A percentile compares a stretch with the other conserved stretches of the same genome.
phyloP scores from a whole-genome alignment of 2,113 vertebrate genomes.

The Cettia cetti region DNA sequence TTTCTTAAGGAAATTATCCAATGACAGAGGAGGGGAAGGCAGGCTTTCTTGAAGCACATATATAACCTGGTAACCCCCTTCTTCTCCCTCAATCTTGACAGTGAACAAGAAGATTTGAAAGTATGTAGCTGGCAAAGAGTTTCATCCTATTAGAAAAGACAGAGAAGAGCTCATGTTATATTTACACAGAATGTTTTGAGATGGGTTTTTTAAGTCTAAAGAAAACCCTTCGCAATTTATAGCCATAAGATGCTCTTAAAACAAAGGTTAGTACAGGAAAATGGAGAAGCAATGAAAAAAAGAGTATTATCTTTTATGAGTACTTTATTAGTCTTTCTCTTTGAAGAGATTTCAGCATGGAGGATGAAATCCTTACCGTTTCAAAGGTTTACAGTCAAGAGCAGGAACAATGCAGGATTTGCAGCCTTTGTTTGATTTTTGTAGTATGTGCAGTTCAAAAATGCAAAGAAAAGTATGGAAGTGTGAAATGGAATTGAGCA shows the following conservation, averaged over 20 bases:
- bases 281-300: not conserved
- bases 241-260: not conserved
- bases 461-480: not conserved
- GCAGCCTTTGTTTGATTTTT: not conserved
- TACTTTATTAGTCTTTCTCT: not conserved
- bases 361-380: not conserved
- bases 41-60: not conserved
- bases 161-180: not conserved
- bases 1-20: not conserved
- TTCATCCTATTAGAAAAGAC: not conserved
- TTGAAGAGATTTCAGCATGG: not conserved
- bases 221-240: not conserved
- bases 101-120: not conserved
- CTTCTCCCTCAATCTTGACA: not conserved
- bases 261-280: not conserved
- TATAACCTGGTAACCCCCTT: not conserved
- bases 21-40: not conserved
- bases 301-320: not conserved
- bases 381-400: not conserved
- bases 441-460: not conserved
- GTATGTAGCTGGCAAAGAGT: fast-evolving
- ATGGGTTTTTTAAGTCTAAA: not conserved
- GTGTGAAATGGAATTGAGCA: not conserved
- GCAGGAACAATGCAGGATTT: not conserved
- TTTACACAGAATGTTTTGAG: not conserved